These are phyloP conservation scores for Stratiolaelaps scimitus DNA, from an alignment of 1,140 invertebrate species.

Conservation along the genomic window DNA sequence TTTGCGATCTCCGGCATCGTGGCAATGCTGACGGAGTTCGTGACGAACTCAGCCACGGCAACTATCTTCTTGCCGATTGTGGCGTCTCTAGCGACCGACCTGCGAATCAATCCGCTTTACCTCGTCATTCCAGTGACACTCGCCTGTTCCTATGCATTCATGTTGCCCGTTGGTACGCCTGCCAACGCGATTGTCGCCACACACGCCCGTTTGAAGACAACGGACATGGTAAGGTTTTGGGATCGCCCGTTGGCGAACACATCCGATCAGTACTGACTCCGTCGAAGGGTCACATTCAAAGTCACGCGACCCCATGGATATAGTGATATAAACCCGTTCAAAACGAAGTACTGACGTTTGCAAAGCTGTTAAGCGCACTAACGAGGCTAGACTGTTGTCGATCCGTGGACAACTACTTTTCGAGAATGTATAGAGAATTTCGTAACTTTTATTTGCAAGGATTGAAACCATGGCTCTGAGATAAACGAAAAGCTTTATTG, in stretches of 20 bases:
- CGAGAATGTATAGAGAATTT: too few species aligned
- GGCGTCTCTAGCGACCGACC: conserved; percentile 37
- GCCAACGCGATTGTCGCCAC: conserved; percentile 49
- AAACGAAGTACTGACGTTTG: too few species aligned
- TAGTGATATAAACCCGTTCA: too few species aligned
- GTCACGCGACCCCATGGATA: too few species aligned
- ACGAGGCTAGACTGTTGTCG: too few species aligned
- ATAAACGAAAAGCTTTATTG: too few species aligned
- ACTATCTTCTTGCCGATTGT: conserved; percentile 40
- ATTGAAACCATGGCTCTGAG: too few species aligned
- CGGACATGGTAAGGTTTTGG: conserved; percentile 40
- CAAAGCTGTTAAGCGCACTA: too few species aligned
- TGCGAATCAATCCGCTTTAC: conserved; percentile 44
- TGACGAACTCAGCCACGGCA: conserved; percentile 40
- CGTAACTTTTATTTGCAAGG: too few species aligned
- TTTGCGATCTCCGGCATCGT: conserved; percentile 2
- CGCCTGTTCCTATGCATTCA: conserved; percentile 46
- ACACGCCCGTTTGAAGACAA: conserved; percentile 40
- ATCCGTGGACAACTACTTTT: too few species aligned
- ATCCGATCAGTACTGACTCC: neutral
- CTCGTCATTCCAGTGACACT: conserved; percentile 45
- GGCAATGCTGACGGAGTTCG: conserved; percentile 39
- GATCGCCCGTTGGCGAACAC: neutral
- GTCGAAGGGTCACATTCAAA: too few species aligned
- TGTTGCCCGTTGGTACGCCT: conserved; percentile 48